Percentiles rank a stretch among this genome's conserved stretches.
These are phyloP conservation scores for Anthoptus insignis DNA, from an alignment of 2,888 invertebrate genomes.

Conservation along the genomic window DNA sequence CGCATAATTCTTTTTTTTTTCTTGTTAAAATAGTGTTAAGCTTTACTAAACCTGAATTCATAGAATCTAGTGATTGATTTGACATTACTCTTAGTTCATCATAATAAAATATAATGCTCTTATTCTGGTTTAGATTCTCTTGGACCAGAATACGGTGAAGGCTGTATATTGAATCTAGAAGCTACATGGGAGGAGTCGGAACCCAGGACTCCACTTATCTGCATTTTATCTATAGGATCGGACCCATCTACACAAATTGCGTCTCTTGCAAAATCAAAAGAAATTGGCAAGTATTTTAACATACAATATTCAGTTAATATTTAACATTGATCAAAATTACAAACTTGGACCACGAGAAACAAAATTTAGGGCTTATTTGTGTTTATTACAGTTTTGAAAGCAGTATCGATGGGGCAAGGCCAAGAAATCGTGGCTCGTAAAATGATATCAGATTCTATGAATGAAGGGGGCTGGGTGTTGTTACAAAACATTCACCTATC, in stretches of 20 bases:
- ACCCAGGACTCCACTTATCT: conserved; percentile 95
- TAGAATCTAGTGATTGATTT: too few relatives aligned
- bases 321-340: too few relatives aligned
- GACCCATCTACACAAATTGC: conserved; percentile 99
- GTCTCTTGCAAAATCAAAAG: conserved; percentile 94
- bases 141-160: conserved; percentile 96
- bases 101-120: too few relatives aligned
- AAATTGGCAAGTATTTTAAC: conserved; percentile 91
- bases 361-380: conserved; percentile 16
- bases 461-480: conserved; percentile 96
- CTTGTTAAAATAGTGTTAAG: too few relatives aligned
- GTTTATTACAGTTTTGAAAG: conserved; percentile 90
- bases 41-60: too few relatives aligned
- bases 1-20: too few relatives aligned
- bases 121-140: conserved; percentile 93
- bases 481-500: conserved; percentile 99
- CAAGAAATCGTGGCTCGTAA: conserved; percentile 95
- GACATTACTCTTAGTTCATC: too few relatives aligned
- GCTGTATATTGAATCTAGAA: conserved; percentile 97
- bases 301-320: too few relatives aligned
- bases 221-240: conserved; percentile 97
- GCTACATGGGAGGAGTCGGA: conserved; percentile 96
- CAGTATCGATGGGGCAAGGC: conserved; percentile 99
- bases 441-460: conserved; percentile 93
- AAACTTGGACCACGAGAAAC: too few relatives aligned